Evolutionary conservation across 2,113 vertebrate species (phyloP), one percentile per base, ranked within the genome.

Genomic region (Condylura cristata): DNA sequence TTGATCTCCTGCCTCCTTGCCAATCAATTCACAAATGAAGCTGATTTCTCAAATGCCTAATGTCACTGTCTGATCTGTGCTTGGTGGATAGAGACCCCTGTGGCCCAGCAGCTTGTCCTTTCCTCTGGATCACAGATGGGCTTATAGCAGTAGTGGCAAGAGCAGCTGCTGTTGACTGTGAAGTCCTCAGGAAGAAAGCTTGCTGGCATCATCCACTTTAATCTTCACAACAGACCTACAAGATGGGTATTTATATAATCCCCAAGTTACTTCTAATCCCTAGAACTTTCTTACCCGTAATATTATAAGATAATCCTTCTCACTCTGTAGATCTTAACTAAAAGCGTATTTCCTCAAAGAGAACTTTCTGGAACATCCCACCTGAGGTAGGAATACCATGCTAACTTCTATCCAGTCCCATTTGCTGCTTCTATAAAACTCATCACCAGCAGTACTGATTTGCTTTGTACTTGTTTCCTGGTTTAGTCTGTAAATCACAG

Each of bases 121-220:
- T 24, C 20, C 48, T 46, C 26, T 24, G 22, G 2, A 10, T 48
- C 53, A 17, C 1, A 24, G 0, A 24, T 4, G 13, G 20, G 32
- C n/a, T 26, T 0, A 0, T 34, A 16, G 48, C 0, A 2, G 2
- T 7, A 26, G 34, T 20, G 32, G 3, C 32, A 0, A 17, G 20
- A 11, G 37, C 4, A 2, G 18, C 30, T 82, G 81, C 37, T 39
- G 24, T 26, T 51, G n/a, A 18, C 66, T 0, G 10, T 72, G 28
- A n/a, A 34, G 10, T 18, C 53, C 20, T 5, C n/a, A 22, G 41
- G 14, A 28, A 83, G 39, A 48, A 18, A 18, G 9, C 5, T 24
- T 4, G 1, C 37, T 28, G 30, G 8, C 26, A 32, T 26, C 14
- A 16, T 10, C 20, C 56, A 16, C 0, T 34, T 34, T 24, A 34